A percentile compares a stretch with the other conserved stretches of the same genome.
Conservation (phyloP, 1,140 invertebrate species). For the Drosophila hydei region DNA sequence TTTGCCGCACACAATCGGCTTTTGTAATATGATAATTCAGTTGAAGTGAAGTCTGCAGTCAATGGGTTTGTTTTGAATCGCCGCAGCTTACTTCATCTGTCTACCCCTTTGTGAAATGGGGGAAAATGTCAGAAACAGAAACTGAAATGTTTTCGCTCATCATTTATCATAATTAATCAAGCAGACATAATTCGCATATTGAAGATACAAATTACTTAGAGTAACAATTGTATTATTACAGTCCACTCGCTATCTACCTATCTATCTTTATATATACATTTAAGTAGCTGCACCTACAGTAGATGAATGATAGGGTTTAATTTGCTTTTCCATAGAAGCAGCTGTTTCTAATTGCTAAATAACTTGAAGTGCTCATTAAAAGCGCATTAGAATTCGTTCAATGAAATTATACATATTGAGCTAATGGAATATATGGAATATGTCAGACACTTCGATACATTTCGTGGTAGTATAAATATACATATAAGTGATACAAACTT, state of each 20-base stretch:
- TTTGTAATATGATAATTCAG: slow-evolving; percentile 38
- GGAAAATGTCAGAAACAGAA: slow-evolving; percentile 27
- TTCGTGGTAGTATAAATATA: not conserved
- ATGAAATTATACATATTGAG: not conserved
- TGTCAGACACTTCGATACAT: not conserved
- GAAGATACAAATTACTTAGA: not conserved
- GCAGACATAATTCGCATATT: slow-evolving; percentile 28
- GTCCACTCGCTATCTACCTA: no score
- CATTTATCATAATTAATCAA: slow-evolving; percentile 43
- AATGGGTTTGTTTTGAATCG: slow-evolving; percentile 35
- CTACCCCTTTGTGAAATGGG: slow-evolving; percentile 26
- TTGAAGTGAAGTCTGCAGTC: slow-evolving; percentile 42
- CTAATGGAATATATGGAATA: not conserved
- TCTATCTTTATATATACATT: not conserved
- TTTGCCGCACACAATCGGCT: slow-evolving; percentile 31
- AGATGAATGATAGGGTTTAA: not conserved
- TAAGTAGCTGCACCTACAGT: not conserved
- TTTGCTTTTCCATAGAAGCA: not conserved
- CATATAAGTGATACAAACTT: not conserved
- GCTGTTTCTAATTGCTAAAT: not conserved
- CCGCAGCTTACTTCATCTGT: slow-evolving; percentile 25
- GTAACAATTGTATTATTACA: not conserved
- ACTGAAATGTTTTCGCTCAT: slow-evolving; percentile 25
- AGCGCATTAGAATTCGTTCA: not conserved
- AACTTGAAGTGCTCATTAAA: not conserved